Evolutionary conservation across 2,888 invertebrate genomes (phyloP), one percentile per base, ranked within the genome.

Genomic region (Pantelozetes paolii): DNA sequence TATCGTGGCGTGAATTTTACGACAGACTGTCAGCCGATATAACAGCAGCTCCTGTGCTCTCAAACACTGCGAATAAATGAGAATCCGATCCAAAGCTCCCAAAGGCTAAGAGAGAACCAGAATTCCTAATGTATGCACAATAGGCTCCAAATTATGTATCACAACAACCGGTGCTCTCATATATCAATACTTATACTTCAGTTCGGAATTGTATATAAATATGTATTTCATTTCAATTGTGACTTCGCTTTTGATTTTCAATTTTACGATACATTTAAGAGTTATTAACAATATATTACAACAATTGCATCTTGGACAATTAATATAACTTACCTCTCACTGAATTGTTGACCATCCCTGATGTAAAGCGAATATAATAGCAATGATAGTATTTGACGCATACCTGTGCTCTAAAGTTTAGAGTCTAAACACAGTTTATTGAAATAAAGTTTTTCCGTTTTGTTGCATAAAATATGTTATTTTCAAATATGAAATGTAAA

Each of bases 1-100:
- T 57, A 57, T 57, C 57, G 57, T 57, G 57, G 57, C 57, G 57
- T 57, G 57, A 57, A 57, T 57, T 57, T 57, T 57, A 57, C 57
- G 23, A 57, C 57, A 50, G 50, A 57, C 57, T 57, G 57, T 2
- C 57, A 57, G 57, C 23, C 57, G 57, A 57, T 57, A 57, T 57
- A n/a, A n/a, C 23, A 23, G 57, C 45, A n/a, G 45, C 57, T 57
- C 57, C 57, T 57, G 23, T 57, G 57, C 57, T 57, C 57, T 57
- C n/a, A n/a, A n/a, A n/a, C n/a, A n/a, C n/a, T n/a, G n/a, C n/a
- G 23, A 57, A 57, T 57, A 57, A 57, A 57, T 57, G 57, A 57
- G 57, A 57, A 57, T 57, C 57, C 45, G 57, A 57, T 26, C 26
- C 57, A 13, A 57, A 57, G 57, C 57, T 57, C 57, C 57, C 57